Percentiles rank a stretch among this genome's conserved stretches.
phyloP scores from a whole-genome alignment of 2,888 invertebrate species.

The Mythimna lalbum region DNA sequence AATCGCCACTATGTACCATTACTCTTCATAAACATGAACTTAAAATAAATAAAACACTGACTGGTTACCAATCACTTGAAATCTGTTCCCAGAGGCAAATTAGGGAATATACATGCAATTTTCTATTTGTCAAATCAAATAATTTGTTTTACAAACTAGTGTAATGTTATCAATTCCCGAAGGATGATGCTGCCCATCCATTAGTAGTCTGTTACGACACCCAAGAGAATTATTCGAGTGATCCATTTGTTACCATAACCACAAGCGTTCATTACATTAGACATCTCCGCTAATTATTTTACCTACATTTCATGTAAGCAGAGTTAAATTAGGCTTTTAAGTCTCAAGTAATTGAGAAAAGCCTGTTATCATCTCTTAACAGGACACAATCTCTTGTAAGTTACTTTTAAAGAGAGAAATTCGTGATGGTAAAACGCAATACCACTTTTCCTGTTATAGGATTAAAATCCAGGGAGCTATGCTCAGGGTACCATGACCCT shows the following conservation, averaged over 20 bases:
- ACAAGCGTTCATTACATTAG: constrained; percentile 25
- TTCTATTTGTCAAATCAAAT: no score
- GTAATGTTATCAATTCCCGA: constrained; percentile 22
- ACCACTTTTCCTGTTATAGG: no score
- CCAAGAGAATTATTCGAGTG: constrained; percentile 32
- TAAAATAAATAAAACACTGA: no score
- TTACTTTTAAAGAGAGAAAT: not conserved
- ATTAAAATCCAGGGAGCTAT: no score
- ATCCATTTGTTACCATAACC: constrained; percentile 43
- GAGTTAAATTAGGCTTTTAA: not conserved
- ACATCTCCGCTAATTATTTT: constrained; percentile 31
- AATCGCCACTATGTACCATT: no score
- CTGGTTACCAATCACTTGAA: no score
- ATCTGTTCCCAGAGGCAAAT: no score
- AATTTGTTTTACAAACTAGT: constrained; percentile 28
- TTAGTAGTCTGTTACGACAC: constrained; percentile 23
- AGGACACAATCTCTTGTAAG: not conserved
- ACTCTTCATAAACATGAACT: no score
- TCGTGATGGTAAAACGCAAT: no score
- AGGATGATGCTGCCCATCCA: constrained; percentile 14
- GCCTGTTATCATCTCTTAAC: not conserved
- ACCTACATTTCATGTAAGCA: not conserved
- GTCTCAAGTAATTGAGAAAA: not conserved
- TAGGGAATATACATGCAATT: no score
- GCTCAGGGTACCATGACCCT: no score